Evolutionary conservation across 2,797 vertebrate species (phyloP).

Genomic region (Kryptolebias ocellatus): DNA sequence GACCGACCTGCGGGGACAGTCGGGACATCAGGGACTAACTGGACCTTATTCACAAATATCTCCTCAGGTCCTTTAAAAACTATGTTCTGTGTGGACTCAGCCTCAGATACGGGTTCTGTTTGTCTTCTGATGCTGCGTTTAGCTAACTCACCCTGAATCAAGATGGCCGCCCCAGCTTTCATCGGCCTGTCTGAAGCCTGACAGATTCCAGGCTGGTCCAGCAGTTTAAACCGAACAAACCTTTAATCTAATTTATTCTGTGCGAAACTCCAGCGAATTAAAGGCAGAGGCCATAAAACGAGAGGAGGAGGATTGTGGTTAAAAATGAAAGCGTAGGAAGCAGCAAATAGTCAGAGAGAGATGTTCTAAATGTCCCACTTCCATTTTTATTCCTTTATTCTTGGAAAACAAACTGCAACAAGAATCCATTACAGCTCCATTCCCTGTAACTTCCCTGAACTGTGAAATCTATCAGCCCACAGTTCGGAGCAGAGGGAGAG

Average conservation of each 20-base stretch:
- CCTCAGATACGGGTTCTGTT: too few species aligned
- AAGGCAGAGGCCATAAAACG: background rate
- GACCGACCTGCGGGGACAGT: conserved; percentile 33
- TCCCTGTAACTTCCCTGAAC: conserved; percentile 45
- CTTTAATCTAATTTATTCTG: background rate
- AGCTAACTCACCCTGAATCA: background rate
- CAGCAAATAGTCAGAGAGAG: background rate
- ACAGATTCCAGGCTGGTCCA: background rate
- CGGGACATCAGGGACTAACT: conserved; percentile 15
- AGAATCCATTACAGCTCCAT: conserved; percentile 44
- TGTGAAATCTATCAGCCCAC: conserved; percentile 50
- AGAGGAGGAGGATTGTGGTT: background rate
- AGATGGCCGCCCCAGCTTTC: too few species aligned
- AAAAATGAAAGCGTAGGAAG: background rate
- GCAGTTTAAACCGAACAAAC: background rate
- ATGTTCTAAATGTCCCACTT: conserved; percentile 19
- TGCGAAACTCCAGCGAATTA: background rate
- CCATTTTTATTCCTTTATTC: conserved; percentile 37
- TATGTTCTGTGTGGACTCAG: too few species aligned
- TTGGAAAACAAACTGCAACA: conserved; percentile 40
- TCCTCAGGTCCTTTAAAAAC: too few species aligned
- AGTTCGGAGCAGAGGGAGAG: conserved; percentile 33
- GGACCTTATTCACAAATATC: too few species aligned
- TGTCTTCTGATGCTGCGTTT: too few species aligned
- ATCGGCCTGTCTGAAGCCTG: too few species aligned